Evolutionary conservation across 2,888 invertebrate species (phyloP), one percentile per base, ranked within the genome.

Genomic region (Pogonocherus hispidulus): DNA sequence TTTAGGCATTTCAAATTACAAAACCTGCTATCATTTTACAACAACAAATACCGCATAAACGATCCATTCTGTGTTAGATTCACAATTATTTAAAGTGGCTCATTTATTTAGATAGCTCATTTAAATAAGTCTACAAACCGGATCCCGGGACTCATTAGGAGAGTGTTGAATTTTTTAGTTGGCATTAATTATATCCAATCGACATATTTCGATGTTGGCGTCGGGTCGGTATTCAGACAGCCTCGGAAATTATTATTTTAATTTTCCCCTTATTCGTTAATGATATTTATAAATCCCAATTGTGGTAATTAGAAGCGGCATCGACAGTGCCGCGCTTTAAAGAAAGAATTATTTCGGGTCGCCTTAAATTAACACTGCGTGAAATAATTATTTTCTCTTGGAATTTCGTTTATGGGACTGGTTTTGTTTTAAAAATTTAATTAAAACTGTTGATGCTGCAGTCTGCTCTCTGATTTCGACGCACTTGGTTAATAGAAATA

Each of bases 41-140:
- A 27, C 11, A 32, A 32, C 9, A 32, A 23, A 47, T 59, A 32
- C 59, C 32, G n/a, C 19, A 35, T 20, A 52, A 56, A 37, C 19
- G 66, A 64, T 14, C 52, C 73, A 63, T 68, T 72, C 70, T 67
- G 55, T 72, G 73, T 74, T 77, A 76, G 77, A 78, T 76, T 74
- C 71, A 76, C 73, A 76, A 77, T 78, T 74, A 74, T 77, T 76
- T 73, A 69, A 72, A 69, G 75, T 76, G 75, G 69, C 75, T 71
- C 65, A 76, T 79, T 76, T 76, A 76, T 78, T 79, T 76, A 74
- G 75, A 76, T 73, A 74, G 76, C 67, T 73, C 75, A 75, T 79
- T 79, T 79, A 79, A 78, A 78, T 79, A 76, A 79, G 75, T 74
- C 71, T 73, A 74, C 77, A 74, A 79, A 80, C 80, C 77, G 79